Evolutionary conservation across 2,113 vertebrate species (phyloP).

Genomic region (Nyctereutes procyonoides): DNA sequence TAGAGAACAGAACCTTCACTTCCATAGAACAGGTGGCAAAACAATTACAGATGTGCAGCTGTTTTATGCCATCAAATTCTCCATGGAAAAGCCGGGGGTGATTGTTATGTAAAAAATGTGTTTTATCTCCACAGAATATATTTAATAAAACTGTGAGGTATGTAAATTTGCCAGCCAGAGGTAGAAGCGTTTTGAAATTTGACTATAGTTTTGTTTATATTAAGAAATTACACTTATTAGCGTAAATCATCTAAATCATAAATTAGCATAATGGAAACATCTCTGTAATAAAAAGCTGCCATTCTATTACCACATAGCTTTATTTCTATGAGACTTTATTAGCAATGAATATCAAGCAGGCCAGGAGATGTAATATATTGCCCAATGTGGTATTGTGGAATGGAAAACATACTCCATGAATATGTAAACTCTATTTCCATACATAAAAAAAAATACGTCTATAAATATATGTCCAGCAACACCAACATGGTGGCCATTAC

Average conservation of each 20-base stretch:
- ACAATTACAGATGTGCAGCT: slow-evolving; percentile 76
- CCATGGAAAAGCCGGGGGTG: slow-evolving; percentile 56
- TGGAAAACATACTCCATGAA: slow-evolving; percentile 75
- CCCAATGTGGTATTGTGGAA: slow-evolving; percentile 62
- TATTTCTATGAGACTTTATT: slow-evolving; percentile 80
- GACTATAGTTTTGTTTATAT: slow-evolving; percentile 78
- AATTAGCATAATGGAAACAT: slow-evolving; percentile 80
- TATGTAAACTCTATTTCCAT: slow-evolving; percentile 79
- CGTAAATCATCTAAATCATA: slow-evolving; percentile 79
- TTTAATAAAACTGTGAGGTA: slow-evolving; percentile 76
- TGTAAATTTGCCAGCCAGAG: slow-evolving; percentile 63
- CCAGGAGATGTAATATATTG: slow-evolving; percentile 76
- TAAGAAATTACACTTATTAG: slow-evolving; percentile 83
- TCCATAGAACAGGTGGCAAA: slow-evolving; percentile 76
- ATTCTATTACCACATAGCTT: slow-evolving; percentile 79
- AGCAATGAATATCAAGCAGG: slow-evolving; percentile 82
- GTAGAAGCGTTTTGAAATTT: slow-evolving; percentile 61
- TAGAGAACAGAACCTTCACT: slow-evolving; percentile 42
- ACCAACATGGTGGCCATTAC: slow-evolving; percentile 53
- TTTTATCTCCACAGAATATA: slow-evolving; percentile 68
- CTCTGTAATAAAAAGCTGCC: slow-evolving; percentile 79
- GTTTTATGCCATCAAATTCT: slow-evolving; percentile 72
- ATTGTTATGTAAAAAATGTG: slow-evolving; percentile 77
- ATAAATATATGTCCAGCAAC: slow-evolving; percentile 70
- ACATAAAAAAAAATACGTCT: slow-evolving; percentile 54